A percentile compares a stretch with the other conserved stretches of the same genome.
Conservation (phyloP, 2,113 vertebrate genomes). For the Pelmatolapia mariae region DNA sequence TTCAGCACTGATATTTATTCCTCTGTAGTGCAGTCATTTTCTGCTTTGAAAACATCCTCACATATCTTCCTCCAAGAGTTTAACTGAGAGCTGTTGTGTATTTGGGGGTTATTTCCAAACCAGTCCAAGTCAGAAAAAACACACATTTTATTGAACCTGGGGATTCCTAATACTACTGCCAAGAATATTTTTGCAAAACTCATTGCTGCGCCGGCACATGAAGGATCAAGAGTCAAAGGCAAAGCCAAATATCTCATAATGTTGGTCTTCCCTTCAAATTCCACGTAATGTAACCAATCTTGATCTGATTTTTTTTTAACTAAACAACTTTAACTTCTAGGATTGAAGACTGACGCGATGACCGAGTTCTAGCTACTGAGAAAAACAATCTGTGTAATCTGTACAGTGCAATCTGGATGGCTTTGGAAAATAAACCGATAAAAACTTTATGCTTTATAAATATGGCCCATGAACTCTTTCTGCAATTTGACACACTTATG, state of each 20-base stretch:
- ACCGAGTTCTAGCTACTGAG: not conserved
- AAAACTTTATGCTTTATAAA: rapidly evolving
- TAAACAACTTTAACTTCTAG: not conserved
- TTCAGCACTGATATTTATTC: not conserved
- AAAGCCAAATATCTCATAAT: not conserved
- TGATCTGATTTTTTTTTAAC: not conserved
- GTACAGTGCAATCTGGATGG: not conserved
- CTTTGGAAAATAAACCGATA: not conserved
- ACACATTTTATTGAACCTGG: not conserved
- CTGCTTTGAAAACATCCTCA: not conserved
- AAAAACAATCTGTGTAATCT: not conserved
- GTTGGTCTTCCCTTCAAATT: not conserved
- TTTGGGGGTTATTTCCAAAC: not conserved
- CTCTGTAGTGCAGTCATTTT: not conserved
- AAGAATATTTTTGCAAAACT: not conserved
- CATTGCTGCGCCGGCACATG: not conserved
- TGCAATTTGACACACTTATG: not conserved
- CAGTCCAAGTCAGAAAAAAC: not conserved
- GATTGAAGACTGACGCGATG: not conserved
- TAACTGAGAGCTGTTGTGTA: not conserved
- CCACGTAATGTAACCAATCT: not conserved
- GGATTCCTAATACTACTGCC: not conserved
- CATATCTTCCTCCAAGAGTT: not conserved
- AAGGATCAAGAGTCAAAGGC: not conserved
- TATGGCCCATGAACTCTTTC: not conserved